Conservation (phyloP, 2,113 vertebrate genomes). For the Poeciliopsis prolifica region DNA sequence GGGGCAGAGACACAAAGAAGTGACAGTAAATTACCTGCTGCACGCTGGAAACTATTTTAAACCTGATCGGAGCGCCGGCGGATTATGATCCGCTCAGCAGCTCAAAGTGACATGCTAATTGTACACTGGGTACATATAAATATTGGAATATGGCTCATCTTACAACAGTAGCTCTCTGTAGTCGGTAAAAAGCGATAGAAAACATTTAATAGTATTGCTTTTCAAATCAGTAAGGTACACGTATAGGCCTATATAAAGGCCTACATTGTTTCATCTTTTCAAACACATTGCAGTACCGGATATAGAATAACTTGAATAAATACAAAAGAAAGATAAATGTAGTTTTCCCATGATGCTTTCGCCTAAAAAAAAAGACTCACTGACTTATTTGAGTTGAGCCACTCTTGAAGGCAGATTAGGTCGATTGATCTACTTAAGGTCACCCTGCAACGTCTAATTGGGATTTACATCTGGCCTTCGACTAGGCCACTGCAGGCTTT, state of each 20-base stretch:
- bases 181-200: neutral
- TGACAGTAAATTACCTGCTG: slow-evolving; percentile 70
- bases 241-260: too few species aligned
- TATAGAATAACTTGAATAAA: too few species aligned
- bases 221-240: too few species aligned
- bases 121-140: slow-evolving; percentile 60
- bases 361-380: too few species aligned
- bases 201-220: neutral
- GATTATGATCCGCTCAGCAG: slow-evolving; percentile 61
- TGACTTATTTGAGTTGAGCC: too few species aligned
- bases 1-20: slow-evolving; percentile 58
- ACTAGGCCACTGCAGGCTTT: neutral
- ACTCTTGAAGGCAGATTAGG: neutral
- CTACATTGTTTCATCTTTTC: too few species aligned
- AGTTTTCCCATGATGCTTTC: too few species aligned
- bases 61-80: slow-evolving; percentile 55
- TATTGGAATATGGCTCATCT: slow-evolving; percentile 48
- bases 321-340: too few species aligned
- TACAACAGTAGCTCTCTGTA: neutral
- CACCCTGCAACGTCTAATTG: neutral
- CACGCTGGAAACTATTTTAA: slow-evolving; percentile 67
- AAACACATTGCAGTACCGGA: too few species aligned
- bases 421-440: neutral
- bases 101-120: slow-evolving; percentile 62
- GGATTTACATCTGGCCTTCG: neutral